Percentiles rank a stretch among this genome's conserved stretches.
Conservation (phyloP, 2,888 invertebrate genomes). For the Caenorhabditis sp. region DNA sequence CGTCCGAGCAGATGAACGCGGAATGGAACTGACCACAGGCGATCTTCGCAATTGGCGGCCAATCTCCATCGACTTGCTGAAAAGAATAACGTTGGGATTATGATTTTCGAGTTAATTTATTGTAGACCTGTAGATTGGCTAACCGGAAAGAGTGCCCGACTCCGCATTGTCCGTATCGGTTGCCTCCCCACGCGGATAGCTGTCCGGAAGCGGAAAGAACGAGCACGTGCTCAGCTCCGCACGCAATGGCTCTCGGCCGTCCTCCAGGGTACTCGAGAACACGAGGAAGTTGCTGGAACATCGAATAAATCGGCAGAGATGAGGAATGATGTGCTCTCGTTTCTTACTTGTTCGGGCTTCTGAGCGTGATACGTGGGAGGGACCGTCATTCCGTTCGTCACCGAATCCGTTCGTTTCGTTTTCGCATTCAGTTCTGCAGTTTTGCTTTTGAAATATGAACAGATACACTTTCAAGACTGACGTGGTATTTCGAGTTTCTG, state of each 20-base stretch:
- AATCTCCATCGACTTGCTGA: constrained; percentile 68
- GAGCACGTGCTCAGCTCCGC: constrained; percentile 74
- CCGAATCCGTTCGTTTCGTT: constrained; percentile 24
- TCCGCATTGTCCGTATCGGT: constrained; percentile 77
- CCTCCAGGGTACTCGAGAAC: constrained; percentile 45
- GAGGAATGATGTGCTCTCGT: background rate
- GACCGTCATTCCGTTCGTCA: constrained; percentile 35
- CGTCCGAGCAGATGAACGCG: constrained; percentile 66
- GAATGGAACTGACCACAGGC: constrained; percentile 76
- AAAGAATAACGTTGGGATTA: no score
- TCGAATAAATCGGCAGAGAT: background rate
- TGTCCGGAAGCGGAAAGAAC: constrained; percentile 68
- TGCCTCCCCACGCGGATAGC: constrained; percentile 71
- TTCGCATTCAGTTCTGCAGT: constrained; percentile 28
- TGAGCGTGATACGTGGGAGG: constrained; percentile 1
- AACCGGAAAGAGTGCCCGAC: constrained; percentile 63
- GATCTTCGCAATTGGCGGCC: constrained; percentile 63
- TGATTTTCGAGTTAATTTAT: no score
- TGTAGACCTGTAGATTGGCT: constrained; percentile 47
- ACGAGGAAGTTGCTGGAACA: constrained; percentile 44
- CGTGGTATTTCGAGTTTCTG: constrained; percentile 48
- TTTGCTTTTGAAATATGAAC: background rate
- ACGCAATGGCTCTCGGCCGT: constrained; percentile 64
- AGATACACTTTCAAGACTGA: constrained; percentile 3
- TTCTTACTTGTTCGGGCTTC: constrained; percentile 38